These are phyloP conservation scores for Falco berigora DNA, from an alignment of 2,797 vertebrate genomes.

Conservation along the genomic window DNA sequence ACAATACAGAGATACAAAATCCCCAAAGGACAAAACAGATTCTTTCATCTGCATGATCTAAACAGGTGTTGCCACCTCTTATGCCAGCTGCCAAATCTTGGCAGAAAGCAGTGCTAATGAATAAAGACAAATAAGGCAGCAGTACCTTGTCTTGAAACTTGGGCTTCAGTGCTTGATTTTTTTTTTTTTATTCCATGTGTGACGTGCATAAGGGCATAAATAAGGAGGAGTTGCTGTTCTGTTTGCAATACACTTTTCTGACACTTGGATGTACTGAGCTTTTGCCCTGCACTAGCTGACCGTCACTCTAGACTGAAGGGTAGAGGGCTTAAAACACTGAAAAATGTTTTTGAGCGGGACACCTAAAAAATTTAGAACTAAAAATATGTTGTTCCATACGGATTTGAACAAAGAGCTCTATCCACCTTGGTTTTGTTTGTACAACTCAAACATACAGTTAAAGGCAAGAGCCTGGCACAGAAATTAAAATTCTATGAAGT, in stretches of 20 bases:
- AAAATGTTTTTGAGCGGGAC: not conserved
- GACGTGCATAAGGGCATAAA: not conserved
- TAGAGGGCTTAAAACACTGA: not conserved
- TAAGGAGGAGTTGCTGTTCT: not conserved
- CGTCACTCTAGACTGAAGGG: not conserved
- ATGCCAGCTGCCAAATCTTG: constrained; percentile 48
- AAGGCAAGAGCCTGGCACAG: not conserved
- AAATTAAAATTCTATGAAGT: not conserved
- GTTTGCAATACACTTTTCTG: not conserved
- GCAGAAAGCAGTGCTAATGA: constrained; percentile 14
- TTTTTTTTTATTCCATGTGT: not conserved
- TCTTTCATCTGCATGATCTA: constrained; percentile 57
- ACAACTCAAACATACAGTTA: not conserved
- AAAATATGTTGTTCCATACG: not conserved
- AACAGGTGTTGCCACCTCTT: constrained; percentile 62
- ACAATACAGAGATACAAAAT: not conserved
- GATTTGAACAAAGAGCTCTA: not conserved
- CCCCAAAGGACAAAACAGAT: not conserved
- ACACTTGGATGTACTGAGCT: not conserved
- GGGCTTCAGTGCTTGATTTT: not conserved
- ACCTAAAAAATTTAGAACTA: not conserved
- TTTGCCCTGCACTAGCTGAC: not conserved
- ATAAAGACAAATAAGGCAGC: not conserved
- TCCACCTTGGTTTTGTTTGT: not conserved
- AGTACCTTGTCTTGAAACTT: not conserved